Conservation (phyloP, 1,140 invertebrate genomes). For the Mizuhopecten yessoensis region DNA sequence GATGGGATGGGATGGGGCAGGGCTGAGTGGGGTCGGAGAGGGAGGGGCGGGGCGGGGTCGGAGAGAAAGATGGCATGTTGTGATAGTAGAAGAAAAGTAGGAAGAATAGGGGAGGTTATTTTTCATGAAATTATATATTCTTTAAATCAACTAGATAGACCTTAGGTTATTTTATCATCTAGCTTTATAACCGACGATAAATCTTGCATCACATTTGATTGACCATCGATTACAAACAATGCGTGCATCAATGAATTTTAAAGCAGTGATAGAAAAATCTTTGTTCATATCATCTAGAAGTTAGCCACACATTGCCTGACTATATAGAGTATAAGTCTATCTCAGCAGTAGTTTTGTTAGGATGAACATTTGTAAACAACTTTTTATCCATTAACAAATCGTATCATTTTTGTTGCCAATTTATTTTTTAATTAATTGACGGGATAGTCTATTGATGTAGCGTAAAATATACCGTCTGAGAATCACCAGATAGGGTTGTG, state of each 20-base stretch:
- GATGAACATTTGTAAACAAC: neutral
- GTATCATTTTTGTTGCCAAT: neutral
- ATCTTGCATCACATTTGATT: neutral
- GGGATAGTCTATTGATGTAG: neutral
- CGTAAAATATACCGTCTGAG: too few species aligned
- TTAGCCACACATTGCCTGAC: neutral
- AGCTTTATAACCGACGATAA: neutral
- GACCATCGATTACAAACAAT: neutral
- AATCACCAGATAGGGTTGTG: neutral
- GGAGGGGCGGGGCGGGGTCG: too few species aligned
- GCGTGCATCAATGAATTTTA: neutral
- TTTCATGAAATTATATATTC: too few species aligned
- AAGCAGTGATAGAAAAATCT: neutral
- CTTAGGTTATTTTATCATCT: neutral
- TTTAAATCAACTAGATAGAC: neutral
- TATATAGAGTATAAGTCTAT: neutral
- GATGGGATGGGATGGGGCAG: too few species aligned
- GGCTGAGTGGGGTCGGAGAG: too few species aligned
- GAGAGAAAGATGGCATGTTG: too few species aligned
- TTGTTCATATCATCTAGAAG: neutral
- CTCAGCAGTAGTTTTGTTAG: neutral
- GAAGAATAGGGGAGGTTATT: too few species aligned
- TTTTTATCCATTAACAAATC: neutral
- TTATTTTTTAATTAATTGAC: neutral
- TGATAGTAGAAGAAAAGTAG: too few species aligned